Conservation (phyloP, 2,113 vertebrate genomes). For the Paradoxurus hermaphroditus region DNA sequence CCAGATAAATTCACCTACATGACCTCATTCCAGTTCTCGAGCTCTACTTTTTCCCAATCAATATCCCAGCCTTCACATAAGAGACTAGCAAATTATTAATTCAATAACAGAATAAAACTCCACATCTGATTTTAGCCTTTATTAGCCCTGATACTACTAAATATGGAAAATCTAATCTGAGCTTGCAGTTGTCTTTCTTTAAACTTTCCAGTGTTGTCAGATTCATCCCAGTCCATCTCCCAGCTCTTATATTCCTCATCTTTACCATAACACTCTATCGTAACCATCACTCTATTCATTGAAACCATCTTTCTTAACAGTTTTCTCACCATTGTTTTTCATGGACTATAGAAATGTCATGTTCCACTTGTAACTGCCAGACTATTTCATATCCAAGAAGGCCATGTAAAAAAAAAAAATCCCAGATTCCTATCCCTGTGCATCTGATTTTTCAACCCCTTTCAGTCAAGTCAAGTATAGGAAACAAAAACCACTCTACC, state of each 20-base stretch:
- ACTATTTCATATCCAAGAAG: background rate
- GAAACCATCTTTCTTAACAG: background rate
- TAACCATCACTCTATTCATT: background rate
- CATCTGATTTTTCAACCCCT: background rate
- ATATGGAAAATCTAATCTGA: background rate
- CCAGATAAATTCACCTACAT: background rate
- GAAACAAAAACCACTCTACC: background rate
- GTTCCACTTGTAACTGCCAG: background rate
- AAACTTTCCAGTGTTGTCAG: background rate
- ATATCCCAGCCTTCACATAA: background rate
- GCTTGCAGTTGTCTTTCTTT: background rate
- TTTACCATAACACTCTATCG: background rate
- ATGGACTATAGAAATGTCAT: background rate
- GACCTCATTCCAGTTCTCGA: background rate
- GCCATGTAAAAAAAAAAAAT: background rate
- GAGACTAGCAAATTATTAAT: background rate
- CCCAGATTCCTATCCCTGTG: background rate
- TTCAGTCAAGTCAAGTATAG: background rate
- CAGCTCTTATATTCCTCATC: background rate
- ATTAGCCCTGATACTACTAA: background rate
- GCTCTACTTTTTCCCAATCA: background rate
- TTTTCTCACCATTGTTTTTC: background rate
- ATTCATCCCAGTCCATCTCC: background rate
- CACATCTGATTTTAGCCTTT: background rate
- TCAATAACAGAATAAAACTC: background rate